Evolutionary conservation across 2,797 vertebrate species (phyloP), one percentile per base, ranked within the genome.

Genomic region (Cirrhinus mrigala): DNA sequence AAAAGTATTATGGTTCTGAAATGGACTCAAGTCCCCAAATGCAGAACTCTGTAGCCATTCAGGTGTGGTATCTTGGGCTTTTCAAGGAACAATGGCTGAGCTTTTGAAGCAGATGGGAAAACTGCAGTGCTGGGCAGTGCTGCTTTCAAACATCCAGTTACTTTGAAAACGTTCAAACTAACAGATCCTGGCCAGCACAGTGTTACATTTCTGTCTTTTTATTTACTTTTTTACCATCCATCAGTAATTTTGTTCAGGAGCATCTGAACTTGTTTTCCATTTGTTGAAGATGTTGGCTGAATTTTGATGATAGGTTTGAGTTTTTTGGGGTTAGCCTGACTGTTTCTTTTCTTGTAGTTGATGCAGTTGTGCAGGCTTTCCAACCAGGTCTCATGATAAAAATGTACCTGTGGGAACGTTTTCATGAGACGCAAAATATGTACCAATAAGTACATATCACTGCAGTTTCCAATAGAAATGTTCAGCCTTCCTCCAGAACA

Each of bases 21-120:
- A 27, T 22, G 6, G 18, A 2, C n/a, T 27, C 29, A 27, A 22
- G 24, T 79, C 9, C 12, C 44, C 18, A 66, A 80, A 79, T 48
- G 11, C 10, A 50, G 60, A 68, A 68, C n/a, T 79, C 22, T 64
- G 24, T 15, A 79, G 24, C 83, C 77, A 90, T 89, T 90, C 81
- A 73, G 78, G 85, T 33, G 79, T 85, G 79, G 60, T 52, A 50
- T 66, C 62, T 15, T 52, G 27, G 44, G 78, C 62, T 68, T 80
- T 68, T 22, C 12, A 20, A 66, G 18, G 11, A 68, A 68, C 60
- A 79, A 68, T 80, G 62, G 62, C 78, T 80, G 46, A 22, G 20
- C 78, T 66, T 80, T 44, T 29, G 18, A 66, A 68, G 62, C 62
- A 80, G 62, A 80, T 68, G 78, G 62, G 62, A 52, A 68, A 68